These are phyloP conservation scores for Rousettus leschenaultii DNA, from an alignment of 2,113 vertebrate species.

Conservation along the genomic window DNA sequence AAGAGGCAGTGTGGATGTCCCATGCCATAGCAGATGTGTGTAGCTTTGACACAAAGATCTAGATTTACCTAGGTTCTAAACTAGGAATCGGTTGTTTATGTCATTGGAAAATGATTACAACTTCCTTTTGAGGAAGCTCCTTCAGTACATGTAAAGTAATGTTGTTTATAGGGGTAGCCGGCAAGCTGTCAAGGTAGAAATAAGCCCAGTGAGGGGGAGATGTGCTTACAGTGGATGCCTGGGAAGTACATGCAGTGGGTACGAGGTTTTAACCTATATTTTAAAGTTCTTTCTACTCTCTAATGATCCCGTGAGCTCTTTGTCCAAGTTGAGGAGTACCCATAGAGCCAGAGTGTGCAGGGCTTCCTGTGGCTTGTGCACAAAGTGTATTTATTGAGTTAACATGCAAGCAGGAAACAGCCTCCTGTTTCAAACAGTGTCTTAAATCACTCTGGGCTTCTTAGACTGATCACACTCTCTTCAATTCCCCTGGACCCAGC, in stretches of 20 bases:
- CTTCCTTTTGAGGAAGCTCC: background rate
- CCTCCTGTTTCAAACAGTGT: background rate
- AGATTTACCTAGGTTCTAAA: background rate
- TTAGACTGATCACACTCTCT: background rate
- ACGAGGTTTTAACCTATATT: background rate
- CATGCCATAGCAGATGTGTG: background rate
- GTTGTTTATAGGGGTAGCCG: background rate
- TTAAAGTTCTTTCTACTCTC: background rate
- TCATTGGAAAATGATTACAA: background rate
- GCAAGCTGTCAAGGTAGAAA: background rate
- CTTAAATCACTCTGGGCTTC: background rate
- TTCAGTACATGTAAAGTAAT: background rate
- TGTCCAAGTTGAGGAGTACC: background rate
- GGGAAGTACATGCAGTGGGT: background rate
- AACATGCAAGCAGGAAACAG: background rate
- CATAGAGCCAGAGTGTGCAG: background rate
- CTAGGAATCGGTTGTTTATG: background rate
- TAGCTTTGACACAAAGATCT: background rate
- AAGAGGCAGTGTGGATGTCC: background rate
- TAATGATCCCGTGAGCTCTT: background rate
- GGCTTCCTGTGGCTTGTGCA: background rate
- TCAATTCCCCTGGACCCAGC: slow-evolving; percentile 43
- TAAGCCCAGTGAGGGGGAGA: background rate
- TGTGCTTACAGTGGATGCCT: background rate
- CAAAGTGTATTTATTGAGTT: background rate